Conservation (phyloP, 2,888 invertebrate genomes). For the Cheilosia soror region DNA sequence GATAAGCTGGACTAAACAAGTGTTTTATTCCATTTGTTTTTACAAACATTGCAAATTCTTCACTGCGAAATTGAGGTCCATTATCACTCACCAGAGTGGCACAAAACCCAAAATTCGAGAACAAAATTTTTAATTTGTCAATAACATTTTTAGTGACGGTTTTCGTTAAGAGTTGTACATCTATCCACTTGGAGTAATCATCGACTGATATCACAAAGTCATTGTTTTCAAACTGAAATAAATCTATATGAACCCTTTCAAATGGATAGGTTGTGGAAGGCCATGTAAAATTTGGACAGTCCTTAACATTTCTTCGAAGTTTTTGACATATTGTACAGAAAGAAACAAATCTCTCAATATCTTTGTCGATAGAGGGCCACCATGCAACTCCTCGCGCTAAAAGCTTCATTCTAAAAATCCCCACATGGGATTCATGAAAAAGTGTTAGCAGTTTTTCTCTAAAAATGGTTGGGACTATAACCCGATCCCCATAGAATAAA, state of each 20-base stretch:
- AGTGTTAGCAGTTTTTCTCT: not conserved
- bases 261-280: not conserved
- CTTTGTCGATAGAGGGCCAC: not conserved
- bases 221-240: not conserved
- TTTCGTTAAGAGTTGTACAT: not conserved
- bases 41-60: not conserved
- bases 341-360: not conserved
- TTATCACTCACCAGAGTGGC: slow-evolving; percentile 8
- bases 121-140: slow-evolving; percentile 7
- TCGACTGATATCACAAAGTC: slow-evolving; percentile 5
- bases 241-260: not conserved
- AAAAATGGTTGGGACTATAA: not conserved
- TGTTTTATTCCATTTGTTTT: not conserved
- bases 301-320: not conserved
- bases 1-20: not conserved
- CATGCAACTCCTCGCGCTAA: not conserved
- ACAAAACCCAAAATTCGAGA: slow-evolving; percentile 19
- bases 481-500: slow-evolving; percentile 8
- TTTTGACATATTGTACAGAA: not conserved
- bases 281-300: slow-evolving; percentile 8
- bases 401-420: slow-evolving; percentile 1
- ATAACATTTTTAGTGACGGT: not conserved
- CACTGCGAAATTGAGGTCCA: slow-evolving; percentile 3
- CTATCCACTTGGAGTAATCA: slow-evolving; percentile 10
- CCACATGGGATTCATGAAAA: not conserved